These are phyloP conservation scores for Melanotaenia trifasciata DNA, from an alignment of 2,797 vertebrate species.

Conservation along the genomic window DNA sequence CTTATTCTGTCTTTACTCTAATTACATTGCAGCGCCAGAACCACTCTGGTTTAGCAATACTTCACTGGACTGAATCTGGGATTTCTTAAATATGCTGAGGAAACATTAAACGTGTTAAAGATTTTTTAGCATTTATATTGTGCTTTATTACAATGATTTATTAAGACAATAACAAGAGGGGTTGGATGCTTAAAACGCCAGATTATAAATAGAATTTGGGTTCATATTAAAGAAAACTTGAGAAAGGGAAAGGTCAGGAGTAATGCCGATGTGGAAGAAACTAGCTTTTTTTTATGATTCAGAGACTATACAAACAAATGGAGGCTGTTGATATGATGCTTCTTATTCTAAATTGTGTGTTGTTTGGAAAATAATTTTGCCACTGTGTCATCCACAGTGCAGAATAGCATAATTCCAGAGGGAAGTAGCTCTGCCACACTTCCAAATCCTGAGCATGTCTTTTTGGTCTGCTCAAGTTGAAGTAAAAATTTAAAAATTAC, in stretches of 20 bases:
- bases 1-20: conserved; percentile 27
- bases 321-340: neutral
- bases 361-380: neutral
- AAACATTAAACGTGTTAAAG: neutral
- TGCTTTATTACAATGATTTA: neutral
- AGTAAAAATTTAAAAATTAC: neutral
- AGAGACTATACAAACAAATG: neutral
- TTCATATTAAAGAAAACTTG: conserved; percentile 3
- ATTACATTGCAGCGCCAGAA: neutral
- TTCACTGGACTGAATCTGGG: conserved; percentile 4
- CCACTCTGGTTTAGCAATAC: conserved; percentile 11
- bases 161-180: neutral
- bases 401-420: conserved; percentile 5
- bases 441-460: conserved; percentile 25
- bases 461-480: conserved; percentile 22
- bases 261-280: neutral
- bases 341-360: neutral
- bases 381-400: conserved; percentile 19
- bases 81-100: neutral
- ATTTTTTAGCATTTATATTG: too few species aligned
- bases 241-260: neutral
- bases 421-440: conserved; percentile 5
- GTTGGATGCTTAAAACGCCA: conserved; percentile 29
- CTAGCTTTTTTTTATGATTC: neutral
- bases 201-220: conserved; percentile 7